Evolutionary conservation across 2,113 vertebrate genomes (phyloP).

Genomic region (Rissa tridactyla): DNA sequence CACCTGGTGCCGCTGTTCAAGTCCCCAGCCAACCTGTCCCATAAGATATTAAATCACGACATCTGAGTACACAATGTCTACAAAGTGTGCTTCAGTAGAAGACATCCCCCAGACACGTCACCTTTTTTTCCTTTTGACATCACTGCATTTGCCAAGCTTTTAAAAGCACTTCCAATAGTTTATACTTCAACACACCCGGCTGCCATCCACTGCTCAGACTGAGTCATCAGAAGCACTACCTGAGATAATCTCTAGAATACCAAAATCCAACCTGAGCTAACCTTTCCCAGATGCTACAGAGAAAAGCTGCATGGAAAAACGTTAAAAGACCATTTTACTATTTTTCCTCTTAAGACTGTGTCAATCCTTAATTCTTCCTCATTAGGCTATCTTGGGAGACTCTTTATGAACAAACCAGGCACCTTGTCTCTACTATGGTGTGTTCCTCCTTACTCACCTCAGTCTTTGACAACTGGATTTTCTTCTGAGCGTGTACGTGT

Average conservation of each 20-base stretch:
- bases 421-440: background rate
- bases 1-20: background rate
- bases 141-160: background rate
- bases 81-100: background rate
- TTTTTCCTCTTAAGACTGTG: background rate
- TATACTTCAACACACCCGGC: background rate
- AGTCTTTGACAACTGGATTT: background rate
- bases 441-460: background rate
- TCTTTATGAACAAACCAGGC: background rate
- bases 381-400: background rate
- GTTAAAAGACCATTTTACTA: background rate
- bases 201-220: background rate
- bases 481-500: background rate
- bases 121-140: background rate
- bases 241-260: background rate
- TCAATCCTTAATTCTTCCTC: background rate
- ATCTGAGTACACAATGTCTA: background rate
- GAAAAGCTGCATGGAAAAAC: background rate
- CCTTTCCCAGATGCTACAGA: background rate
- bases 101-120: background rate
- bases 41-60: background rate
- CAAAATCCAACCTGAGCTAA: background rate
- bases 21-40: background rate
- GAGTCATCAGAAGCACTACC: background rate
- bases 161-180: background rate